A percentile compares a stretch with the other conserved stretches of the same genome.
phyloP scores from a whole-genome alignment of 2,888 invertebrate genomes.

The Sabellastarte sp. region DNA sequence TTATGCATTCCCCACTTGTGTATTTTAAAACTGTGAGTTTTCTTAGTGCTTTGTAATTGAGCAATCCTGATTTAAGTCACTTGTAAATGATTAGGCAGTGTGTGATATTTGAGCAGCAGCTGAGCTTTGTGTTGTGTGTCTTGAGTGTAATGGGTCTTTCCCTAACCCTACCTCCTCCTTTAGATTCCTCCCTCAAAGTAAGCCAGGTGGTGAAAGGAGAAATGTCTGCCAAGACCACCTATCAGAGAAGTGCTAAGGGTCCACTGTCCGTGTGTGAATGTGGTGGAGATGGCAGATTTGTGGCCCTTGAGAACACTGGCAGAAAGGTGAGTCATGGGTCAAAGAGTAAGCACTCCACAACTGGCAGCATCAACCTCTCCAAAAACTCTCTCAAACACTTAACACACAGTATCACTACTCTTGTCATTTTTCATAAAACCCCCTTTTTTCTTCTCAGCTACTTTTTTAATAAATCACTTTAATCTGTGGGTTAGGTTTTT shows the following conservation, averaged over 20 bases:
- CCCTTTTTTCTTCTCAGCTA: too few relatives aligned
- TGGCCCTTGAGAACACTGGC: conserved; percentile 62
- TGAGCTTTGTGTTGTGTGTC: too few relatives aligned
- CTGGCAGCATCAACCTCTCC: too few relatives aligned
- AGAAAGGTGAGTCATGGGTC: conserved; percentile 50
- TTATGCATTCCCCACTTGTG: too few relatives aligned
- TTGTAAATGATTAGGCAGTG: background rate
- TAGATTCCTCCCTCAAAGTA: conserved; percentile 28
- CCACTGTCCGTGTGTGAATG: conserved; percentile 61
- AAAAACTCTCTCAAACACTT: too few relatives aligned
- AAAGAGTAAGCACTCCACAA: too few relatives aligned
- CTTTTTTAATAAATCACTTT: too few relatives aligned
- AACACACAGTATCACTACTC: too few relatives aligned
- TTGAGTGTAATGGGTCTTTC: background rate
- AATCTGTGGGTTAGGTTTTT: too few relatives aligned
- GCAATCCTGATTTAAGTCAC: background rate
- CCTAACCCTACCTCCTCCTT: background rate
- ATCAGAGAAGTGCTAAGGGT: conserved; percentile 63
- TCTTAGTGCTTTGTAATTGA: background rate
- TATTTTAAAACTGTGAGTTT: background rate
- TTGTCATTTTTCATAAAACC: too few relatives aligned
- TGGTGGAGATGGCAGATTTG: conserved; percentile 61
- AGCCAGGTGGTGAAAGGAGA: conserved; percentile 59
- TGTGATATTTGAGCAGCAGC: too few relatives aligned
- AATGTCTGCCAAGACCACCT: conserved; percentile 63